Evolutionary conservation across 2,797 vertebrate genomes (phyloP).

Genomic region (Coendou prehensilis): DNA sequence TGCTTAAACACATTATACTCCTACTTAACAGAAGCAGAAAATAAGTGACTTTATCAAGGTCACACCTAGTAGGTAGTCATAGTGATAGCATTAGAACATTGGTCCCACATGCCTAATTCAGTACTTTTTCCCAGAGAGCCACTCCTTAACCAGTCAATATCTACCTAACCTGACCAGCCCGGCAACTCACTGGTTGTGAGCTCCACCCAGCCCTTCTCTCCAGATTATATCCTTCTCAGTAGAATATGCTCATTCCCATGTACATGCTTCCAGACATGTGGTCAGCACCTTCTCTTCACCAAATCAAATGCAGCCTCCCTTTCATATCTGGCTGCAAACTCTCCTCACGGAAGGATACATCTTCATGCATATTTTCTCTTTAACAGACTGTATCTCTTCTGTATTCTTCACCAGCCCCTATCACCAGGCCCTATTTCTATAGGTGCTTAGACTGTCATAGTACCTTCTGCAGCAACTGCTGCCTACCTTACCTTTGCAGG

Average conservation of each 20-base stretch:
- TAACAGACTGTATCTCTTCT: neutral
- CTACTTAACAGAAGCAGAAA: conserved; percentile 45
- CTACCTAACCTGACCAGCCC: neutral
- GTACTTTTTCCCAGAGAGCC: neutral
- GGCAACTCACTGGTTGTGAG: conserved; percentile 14
- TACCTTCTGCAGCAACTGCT: neutral
- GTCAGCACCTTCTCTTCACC: conserved; percentile 33
- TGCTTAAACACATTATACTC: conserved; percentile 21
- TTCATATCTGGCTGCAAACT: neutral
- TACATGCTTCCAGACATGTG: neutral
- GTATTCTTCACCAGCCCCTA: neutral
- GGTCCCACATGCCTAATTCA: neutral
- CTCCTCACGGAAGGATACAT: neutral
- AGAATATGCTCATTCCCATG: neutral
- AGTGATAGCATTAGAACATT: neutral
- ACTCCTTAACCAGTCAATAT: conserved; percentile 35
- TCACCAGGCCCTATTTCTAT: neutral
- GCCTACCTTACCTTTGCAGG: conserved; percentile 95
- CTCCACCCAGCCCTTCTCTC: neutral
- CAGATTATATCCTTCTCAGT: neutral
- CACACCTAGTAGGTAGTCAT: neutral
- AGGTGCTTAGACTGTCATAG: conserved; percentile 5
- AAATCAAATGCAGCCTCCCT: conserved; percentile 28
- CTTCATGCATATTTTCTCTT: neutral
- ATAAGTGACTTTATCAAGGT: conserved; percentile 20